Conservation (phyloP, 2,113 vertebrate genomes). For the Salvelinus sp. region DNA sequence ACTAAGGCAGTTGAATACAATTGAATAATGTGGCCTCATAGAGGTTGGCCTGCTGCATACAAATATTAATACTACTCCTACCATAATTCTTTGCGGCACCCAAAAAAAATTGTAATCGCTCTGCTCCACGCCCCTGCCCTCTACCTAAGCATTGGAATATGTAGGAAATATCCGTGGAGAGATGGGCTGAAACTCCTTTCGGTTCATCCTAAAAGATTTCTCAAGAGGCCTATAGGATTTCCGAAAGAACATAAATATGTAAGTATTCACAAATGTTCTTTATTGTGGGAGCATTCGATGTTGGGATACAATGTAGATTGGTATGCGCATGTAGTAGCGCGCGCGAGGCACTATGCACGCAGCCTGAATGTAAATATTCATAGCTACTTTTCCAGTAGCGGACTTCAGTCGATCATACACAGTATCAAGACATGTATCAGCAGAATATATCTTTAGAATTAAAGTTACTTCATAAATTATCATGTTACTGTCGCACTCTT, state of each 20-base stretch:
- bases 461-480: background rate
- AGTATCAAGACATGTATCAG: background rate
- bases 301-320: background rate
- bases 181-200: constrained; percentile 40
- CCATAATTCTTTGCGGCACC: constrained; percentile 41
- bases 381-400: background rate
- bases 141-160: background rate
- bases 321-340: too few species aligned
- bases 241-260: constrained; percentile 57
- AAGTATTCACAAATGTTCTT: constrained; percentile 35
- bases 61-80: constrained; percentile 31
- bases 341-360: background rate
- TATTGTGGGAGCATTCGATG: background rate
- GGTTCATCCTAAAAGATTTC: constrained; percentile 19
- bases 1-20: too few species aligned
- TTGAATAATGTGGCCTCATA: too few species aligned
- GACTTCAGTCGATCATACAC: background rate
- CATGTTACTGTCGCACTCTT: background rate
- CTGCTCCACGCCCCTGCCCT: constrained; percentile 3
- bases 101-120: constrained; percentile 1
- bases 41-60: too few species aligned
- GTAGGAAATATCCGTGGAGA: constrained; percentile 43
- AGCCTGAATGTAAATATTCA: background rate
- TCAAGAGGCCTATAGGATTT: constrained; percentile 23
- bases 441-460: background rate